Conservation (phyloP, 2,113 vertebrate genomes). For the Poeciliopsis prolifica region DNA sequence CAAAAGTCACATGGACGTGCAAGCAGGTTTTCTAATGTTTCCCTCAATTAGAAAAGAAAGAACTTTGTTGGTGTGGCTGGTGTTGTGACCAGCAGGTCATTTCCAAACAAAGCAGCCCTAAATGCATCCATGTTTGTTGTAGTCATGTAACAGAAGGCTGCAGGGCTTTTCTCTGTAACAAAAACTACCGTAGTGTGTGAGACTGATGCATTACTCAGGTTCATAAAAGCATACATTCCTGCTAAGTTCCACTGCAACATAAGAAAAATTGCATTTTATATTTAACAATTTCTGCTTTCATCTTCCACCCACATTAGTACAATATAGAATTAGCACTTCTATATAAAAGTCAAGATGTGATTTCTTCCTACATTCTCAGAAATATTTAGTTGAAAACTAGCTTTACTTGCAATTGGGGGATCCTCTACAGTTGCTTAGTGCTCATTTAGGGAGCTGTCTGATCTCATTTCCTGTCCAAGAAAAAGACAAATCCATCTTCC, state of each 20-base stretch:
- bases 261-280: neutral
- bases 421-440: conserved; percentile 16
- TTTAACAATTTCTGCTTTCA: neutral
- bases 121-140: neutral
- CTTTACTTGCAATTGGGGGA: conserved; percentile 9
- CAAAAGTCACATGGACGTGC: neutral
- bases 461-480: conserved; percentile 46
- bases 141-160: too few species aligned
- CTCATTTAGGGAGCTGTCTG: conserved; percentile 43
- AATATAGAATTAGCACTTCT: neutral
- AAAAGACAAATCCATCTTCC: conserved; percentile 36
- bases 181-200: neutral
- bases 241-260: neutral
- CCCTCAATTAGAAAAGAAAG: neutral
- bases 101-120: neutral
- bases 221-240: neutral
- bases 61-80: too few species aligned
- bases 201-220: neutral
- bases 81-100: neutral
- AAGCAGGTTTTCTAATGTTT: neutral
- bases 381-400: neutral
- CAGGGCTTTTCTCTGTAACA: neutral
- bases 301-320: neutral
- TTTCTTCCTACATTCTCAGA: neutral
- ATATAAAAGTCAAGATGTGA: neutral